Evolutionary conservation across 2,888 invertebrate genomes (phyloP), one percentile per base, ranked within the genome.

Genomic region (Stegana nigrithorax): DNA sequence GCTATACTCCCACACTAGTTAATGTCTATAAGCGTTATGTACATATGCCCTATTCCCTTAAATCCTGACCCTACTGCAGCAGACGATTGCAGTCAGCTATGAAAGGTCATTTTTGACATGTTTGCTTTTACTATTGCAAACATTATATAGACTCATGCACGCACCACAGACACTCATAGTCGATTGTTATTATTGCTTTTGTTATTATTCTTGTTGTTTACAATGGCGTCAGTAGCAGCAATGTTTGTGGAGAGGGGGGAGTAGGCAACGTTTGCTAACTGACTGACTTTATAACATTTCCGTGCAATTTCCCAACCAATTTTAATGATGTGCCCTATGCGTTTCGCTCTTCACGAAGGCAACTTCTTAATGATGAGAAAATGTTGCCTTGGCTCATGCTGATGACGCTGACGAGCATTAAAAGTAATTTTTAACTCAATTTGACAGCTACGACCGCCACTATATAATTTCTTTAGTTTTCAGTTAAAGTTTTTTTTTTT

Each of bases 361-460:
- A 39, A 39, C 50, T 25, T 14, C 14, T 14, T 50, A 50, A 50
- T 50, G 50, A 50, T 50, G 50, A 26, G 50, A 50, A 50, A 50
- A 12, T 26, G 10, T 50, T 50, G n/a, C n/a, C n/a, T n/a, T n/a
- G 12, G 23, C 2, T 26, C 14, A 32, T 55, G 23, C 19, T 55
- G 32, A 55, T n/a, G 29, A 14, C 29, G 29, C 14, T 51, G 53
- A 55, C 23, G 36, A 4, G 36, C 53, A 27, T 55, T 4, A 55
- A 55, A 36, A 55, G 21, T n/a, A 55, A 55, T 55, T 55, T 36
- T 55, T 55, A 55, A 55, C 53, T 55, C 21, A 55, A 55, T 32
- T 32, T 55, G 53, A 55, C 53, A 55, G 53, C 26, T 32, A 14
- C n/a, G n/a, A n/a, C 53, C 12, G 23, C 12, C 36, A 23, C 36